phyloP scores from a whole-genome alignment of 2,888 invertebrate species.

The Timema cristinae region DNA sequence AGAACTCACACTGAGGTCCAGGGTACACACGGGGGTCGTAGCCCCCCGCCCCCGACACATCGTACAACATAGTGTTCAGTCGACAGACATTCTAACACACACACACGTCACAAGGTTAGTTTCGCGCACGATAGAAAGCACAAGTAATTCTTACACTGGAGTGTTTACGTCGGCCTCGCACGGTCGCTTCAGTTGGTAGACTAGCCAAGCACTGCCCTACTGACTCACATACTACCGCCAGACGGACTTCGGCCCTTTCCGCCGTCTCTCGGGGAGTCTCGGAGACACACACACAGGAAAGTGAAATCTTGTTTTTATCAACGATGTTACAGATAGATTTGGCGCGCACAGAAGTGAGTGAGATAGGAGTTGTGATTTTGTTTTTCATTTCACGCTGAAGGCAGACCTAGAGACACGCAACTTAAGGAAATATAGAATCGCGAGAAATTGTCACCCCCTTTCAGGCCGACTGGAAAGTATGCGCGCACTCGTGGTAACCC shows the following conservation, averaged over 20 bases:
- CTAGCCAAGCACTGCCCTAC: conserved; percentile 37
- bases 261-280: conserved; percentile 32
- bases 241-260: conserved; percentile 29
- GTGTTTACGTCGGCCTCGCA: conserved; percentile 47
- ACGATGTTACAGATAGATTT: no score
- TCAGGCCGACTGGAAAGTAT: no score
- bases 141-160: background rate
- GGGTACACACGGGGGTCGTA: conserved; percentile 48
- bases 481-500: no score
- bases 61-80: conserved; percentile 6
- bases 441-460: no score
- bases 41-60: conserved; percentile 25
- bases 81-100: background rate
- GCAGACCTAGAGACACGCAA: no score
- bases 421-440: no score
- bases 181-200: conserved; percentile 32
- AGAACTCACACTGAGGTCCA: conserved; percentile 67
- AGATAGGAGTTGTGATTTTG: no score
- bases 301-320: no score
- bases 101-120: background rate
- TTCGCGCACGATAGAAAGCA: conserved; percentile 44
- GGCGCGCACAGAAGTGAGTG: no score
- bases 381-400: no score
- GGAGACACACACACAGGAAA: conserved; percentile 8
- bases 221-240: conserved; percentile 37